phyloP scores from a whole-genome alignment of 30 jellyfish, hydroid and myxozoan genomes.

The Nemopilema nomurai region DNA sequence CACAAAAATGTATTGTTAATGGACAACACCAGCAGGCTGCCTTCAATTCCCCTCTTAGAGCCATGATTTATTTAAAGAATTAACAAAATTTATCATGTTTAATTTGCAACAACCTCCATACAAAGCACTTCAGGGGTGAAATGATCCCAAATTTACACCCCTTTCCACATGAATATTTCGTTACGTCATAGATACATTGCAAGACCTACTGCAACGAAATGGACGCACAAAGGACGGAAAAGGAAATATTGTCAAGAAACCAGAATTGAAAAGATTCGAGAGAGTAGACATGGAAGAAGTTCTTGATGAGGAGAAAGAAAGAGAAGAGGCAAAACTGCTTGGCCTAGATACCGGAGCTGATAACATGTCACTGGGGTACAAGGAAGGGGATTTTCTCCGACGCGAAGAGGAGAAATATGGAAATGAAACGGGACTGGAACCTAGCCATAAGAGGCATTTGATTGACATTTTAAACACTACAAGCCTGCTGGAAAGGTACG shows the following conservation, averaged over 20 bases:
- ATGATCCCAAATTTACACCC: background rate
- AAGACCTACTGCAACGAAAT: constrained; percentile 22
- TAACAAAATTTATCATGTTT: too few relatives aligned
- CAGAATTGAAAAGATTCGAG: constrained; percentile 39
- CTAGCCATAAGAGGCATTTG: constrained; percentile 4
- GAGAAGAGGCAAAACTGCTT: constrained; percentile 28
- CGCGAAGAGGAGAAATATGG: background rate
- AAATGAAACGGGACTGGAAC: background rate
- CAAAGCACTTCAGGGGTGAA: too few relatives aligned
- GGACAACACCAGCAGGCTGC: background rate
- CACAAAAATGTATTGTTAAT: too few relatives aligned
- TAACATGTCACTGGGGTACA: constrained; percentile 42
- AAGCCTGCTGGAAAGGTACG: constrained; percentile 7
- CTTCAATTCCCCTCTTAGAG: too few relatives aligned
- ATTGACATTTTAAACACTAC: background rate
- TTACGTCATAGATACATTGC: constrained; percentile 39
- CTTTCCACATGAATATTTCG: background rate
- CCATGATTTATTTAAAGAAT: too few relatives aligned
- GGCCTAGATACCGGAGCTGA: constrained; percentile 23
- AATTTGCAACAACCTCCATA: too few relatives aligned
- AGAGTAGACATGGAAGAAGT: constrained; percentile 69
- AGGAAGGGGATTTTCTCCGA: constrained; percentile 16
- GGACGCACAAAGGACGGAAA: constrained; percentile 4
- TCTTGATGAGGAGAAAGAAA: constrained; percentile 22
- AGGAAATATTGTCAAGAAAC: background rate